These are phyloP conservation scores for Sebastes cheni DNA, from an alignment of 2,797 vertebrate species.

Conservation along the genomic window DNA sequence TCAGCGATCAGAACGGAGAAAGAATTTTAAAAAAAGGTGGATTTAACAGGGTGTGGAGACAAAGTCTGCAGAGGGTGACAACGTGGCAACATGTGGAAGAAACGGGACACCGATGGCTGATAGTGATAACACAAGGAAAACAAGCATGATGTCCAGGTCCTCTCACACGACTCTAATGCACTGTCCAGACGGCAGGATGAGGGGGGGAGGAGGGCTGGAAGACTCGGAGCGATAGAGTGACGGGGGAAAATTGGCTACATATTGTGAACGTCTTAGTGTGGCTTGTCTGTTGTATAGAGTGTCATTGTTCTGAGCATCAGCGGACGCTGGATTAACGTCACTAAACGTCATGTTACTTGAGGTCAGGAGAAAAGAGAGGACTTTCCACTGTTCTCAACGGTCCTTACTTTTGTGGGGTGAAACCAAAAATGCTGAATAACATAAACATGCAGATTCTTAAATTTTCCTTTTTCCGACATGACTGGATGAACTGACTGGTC, in stretches of 20 bases:
- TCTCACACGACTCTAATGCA: slow-evolving; percentile 50
- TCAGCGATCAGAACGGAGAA: neutral
- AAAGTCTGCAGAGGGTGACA: slow-evolving; percentile 54
- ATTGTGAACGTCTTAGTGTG: slow-evolving; percentile 19
- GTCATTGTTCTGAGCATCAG: neutral
- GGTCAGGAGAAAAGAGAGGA: neutral
- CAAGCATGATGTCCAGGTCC: slow-evolving; percentile 16
- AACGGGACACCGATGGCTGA: slow-evolving; percentile 62
- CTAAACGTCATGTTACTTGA: neutral
- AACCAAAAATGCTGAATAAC: slow-evolving; percentile 11
- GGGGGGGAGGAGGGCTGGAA: neutral
- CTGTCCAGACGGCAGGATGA: slow-evolving; percentile 63
- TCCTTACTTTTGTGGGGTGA: neutral
- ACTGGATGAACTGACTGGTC: neutral
- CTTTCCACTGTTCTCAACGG: slow-evolving; percentile 15
- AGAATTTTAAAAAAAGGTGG: neutral
- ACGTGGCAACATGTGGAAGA: slow-evolving; percentile 50
- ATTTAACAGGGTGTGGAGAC: slow-evolving; percentile 50
- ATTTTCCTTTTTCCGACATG: neutral
- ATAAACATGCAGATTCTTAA: slow-evolving; percentile 11
- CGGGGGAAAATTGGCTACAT: neutral
- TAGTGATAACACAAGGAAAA: slow-evolving; percentile 55
- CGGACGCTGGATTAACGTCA: neutral
- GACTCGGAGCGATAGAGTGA: slow-evolving; percentile 21
- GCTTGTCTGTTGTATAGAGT: neutral